Conservation (phyloP, 2,888 invertebrate genomes). For the Escarpia spicata region DNA sequence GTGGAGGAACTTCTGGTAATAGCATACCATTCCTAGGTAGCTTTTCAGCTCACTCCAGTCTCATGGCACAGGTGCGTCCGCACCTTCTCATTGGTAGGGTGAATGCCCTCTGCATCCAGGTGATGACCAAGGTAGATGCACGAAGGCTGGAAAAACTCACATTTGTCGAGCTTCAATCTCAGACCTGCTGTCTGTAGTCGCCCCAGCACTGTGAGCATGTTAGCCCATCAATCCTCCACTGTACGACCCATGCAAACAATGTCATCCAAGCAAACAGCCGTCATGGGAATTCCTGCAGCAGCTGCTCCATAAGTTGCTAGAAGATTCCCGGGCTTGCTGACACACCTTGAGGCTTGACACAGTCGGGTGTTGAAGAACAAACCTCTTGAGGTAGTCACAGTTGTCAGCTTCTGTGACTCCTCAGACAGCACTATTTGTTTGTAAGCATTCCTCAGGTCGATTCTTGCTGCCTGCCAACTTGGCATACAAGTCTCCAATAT, state of each 20-base stretch:
- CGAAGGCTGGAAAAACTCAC: not conserved
- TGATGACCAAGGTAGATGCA: not conserved
- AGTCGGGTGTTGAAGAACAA: not conserved
- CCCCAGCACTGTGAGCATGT: not conserved
- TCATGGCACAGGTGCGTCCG: not conserved
- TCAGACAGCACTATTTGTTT: not conserved
- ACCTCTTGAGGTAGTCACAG: not conserved
- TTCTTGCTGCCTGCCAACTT: not conserved
- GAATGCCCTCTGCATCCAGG: not conserved
- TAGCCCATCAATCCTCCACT: not conserved
- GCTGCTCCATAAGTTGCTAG: not conserved
- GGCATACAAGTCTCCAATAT: not conserved
- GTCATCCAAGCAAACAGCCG: not conserved
- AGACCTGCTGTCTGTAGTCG: not conserved
- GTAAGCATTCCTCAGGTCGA: not conserved
- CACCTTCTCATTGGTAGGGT: not conserved
- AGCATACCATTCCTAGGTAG: not conserved
- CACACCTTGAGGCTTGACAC: not conserved
- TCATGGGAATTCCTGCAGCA: constrained; percentile 17
- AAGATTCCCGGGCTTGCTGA: constrained; percentile 17
- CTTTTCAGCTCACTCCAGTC: not conserved
- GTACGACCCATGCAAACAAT: not conserved
- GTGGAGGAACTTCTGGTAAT: not conserved
- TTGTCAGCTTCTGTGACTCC: not conserved
- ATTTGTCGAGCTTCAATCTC: constrained; percentile 8